Conservation (phyloP, 2,797 vertebrate genomes). For the Mormyrus hasselquistii region DNA sequence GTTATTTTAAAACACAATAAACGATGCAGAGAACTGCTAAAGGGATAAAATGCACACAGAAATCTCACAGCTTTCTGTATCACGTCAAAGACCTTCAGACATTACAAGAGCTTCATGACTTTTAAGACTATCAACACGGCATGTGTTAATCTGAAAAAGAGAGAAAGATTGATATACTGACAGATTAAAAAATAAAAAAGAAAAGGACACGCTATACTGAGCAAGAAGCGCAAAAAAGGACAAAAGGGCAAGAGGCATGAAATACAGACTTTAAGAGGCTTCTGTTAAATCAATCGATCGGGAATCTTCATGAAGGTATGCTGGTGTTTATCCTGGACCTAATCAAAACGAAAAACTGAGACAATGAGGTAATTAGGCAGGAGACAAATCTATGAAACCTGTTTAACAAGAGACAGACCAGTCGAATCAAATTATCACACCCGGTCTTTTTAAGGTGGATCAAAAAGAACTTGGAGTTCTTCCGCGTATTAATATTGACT, state of each 20-base stretch:
- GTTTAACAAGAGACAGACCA: neutral
- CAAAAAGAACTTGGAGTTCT: neutral
- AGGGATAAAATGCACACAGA: neutral
- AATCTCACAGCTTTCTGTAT: neutral
- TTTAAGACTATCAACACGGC: neutral
- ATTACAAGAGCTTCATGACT: neutral
- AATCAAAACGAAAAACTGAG: neutral
- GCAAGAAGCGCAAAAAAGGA: neutral
- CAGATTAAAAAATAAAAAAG: neutral
- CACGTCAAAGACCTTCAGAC: neutral
- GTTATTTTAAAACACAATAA: slow-evolving; percentile 1
- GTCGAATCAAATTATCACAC: neutral
- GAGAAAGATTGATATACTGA: neutral
- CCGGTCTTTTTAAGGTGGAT: neutral
- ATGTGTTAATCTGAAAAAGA: neutral
- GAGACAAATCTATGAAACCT: neutral
- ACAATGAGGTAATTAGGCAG: neutral
- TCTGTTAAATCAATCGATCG: neutral
- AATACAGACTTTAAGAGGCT: neutral
- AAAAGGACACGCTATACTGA: neutral
- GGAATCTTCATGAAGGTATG: slow-evolving; percentile 1
- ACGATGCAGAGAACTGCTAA: neutral
- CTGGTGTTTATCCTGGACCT: neutral
- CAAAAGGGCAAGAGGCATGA: neutral
- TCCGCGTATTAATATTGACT: neutral